Percentiles rank a stretch among this genome's conserved stretches.
phyloP scores from a whole-genome alignment of 1,140 invertebrate genomes.

The Tenebrio molitor region DNA sequence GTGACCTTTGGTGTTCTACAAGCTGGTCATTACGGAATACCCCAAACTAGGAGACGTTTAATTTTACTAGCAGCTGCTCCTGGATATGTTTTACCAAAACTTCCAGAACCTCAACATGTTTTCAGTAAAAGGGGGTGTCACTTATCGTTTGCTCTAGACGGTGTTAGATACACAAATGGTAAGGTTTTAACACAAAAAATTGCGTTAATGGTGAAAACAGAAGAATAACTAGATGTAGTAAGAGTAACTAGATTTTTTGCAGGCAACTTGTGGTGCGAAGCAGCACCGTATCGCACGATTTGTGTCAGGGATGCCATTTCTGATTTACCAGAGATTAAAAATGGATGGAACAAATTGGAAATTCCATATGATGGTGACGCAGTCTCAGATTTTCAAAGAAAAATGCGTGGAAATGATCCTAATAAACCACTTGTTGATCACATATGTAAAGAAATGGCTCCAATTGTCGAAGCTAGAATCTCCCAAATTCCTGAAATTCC shows the following conservation, averaged over 20 bases:
- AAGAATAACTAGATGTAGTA: not conserved
- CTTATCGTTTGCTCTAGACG: conserved; percentile 81
- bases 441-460: conserved; percentile 87
- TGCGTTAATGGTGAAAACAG: not conserved
- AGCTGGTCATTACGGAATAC: conserved; percentile 89
- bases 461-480: conserved; percentile 84
- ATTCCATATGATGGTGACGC: conserved; percentile 81
- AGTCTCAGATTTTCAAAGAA: conserved; percentile 81
- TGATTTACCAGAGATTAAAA: conserved; percentile 83
- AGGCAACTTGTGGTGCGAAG: conserved; percentile 42
- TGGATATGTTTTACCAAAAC: conserved; percentile 82
- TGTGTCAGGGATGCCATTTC: conserved; percentile 85
- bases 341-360: conserved; percentile 78
- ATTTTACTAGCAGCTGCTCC: conserved; percentile 89
- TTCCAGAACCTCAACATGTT: conserved; percentile 85
- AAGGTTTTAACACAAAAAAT: too few species aligned
- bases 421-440: conserved; percentile 73
- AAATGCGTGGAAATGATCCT: conserved; percentile 72
- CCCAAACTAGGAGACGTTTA: conserved; percentile 83
- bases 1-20: conserved; percentile 89
- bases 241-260: too few species aligned
- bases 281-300: conserved; percentile 59
- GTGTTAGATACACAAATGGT: conserved; percentile 63
- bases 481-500: conserved; percentile 78
- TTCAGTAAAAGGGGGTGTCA: conserved; percentile 82